A percentile compares a stretch with the other conserved stretches of the same genome.
Evolutionary conservation across 2,113 vertebrate genomes (phyloP).

Genomic region (Hystrix brachyura): DNA sequence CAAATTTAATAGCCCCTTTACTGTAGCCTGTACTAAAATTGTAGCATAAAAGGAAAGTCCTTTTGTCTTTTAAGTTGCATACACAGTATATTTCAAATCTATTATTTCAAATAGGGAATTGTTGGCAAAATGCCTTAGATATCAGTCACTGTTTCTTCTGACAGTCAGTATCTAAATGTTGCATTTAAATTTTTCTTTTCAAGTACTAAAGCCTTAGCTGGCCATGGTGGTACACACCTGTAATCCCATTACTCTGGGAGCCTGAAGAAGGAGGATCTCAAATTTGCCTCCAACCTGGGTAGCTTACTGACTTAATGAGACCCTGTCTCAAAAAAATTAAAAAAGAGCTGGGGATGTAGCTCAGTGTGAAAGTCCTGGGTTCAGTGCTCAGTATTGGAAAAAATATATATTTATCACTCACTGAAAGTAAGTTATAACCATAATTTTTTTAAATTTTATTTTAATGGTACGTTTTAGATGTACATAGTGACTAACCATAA

Average conservation of each 20-base stretch:
- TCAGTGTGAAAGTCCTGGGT: neutral
- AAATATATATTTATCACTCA: neutral
- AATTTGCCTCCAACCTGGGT: neutral
- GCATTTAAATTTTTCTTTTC: neutral
- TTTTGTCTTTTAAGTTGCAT: neutral
- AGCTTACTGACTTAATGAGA: neutral
- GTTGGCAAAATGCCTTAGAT: neutral
- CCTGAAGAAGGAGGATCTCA: neutral
- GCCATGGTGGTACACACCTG: neutral
- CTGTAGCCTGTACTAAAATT: neutral
- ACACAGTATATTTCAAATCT: neutral
- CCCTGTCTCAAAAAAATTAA: neutral
- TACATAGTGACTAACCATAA: neutral
- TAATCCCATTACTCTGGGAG: neutral
- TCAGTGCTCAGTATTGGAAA: neutral
- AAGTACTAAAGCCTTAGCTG: slow-evolving; percentile 12
- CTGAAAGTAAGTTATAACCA: slow-evolving; percentile 35
- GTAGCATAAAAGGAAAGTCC: neutral
- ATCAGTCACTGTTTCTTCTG: neutral
- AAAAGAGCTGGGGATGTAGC: neutral
- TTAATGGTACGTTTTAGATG: too few species aligned
- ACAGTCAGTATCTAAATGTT: slow-evolving; percentile 2
- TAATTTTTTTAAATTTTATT: neutral
- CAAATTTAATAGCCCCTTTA: neutral
- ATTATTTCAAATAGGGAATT: neutral